phyloP scores from a whole-genome alignment of 1,140 invertebrate species.

The Charaxes varanes region DNA sequence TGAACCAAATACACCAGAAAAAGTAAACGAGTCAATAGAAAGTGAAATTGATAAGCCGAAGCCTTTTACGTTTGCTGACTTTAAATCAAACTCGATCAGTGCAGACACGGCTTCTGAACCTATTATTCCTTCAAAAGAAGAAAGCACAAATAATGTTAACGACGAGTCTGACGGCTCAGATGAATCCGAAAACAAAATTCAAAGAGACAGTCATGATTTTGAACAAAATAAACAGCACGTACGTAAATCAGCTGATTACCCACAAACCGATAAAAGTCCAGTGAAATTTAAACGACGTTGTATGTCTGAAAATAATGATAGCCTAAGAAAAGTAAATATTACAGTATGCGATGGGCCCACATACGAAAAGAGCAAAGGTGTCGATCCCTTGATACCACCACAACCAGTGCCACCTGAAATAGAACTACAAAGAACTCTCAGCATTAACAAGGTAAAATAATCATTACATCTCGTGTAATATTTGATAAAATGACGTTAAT shows the following conservation, averaged over 20 bases:
- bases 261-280: slow-evolving; percentile 16
- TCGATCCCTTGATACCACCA: slow-evolving; percentile 70
- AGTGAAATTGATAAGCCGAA: slow-evolving; percentile 46
- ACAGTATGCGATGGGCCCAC: slow-evolving; percentile 74
- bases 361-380: slow-evolving; percentile 66
- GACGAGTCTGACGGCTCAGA: not conserved
- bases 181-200: slow-evolving; percentile 9
- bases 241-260: slow-evolving; percentile 19
- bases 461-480: not conserved
- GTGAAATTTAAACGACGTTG: slow-evolving; percentile 22
- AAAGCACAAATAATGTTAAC: slow-evolving; percentile 2
- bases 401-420: slow-evolving; percentile 81
- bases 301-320: slow-evolving; percentile 28
- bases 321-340: slow-evolving; percentile 70
- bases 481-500: too few relatives aligned
- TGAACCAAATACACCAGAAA: slow-evolving; percentile 24
- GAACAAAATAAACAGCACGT: slow-evolving; percentile 15
- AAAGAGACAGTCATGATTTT: slow-evolving; percentile 10
- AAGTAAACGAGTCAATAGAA: slow-evolving; percentile 24
- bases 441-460: slow-evolving; percentile 83
- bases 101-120: slow-evolving; percentile 4
- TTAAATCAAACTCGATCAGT: slow-evolving; percentile 33
- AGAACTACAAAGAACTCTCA: slow-evolving; percentile 83
- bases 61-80: slow-evolving; percentile 71
- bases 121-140: not conserved